Evolutionary conservation across 1,140 invertebrate species (phyloP), one percentile per base, ranked within the genome.

Genomic region (Radopholus similis): DNA sequence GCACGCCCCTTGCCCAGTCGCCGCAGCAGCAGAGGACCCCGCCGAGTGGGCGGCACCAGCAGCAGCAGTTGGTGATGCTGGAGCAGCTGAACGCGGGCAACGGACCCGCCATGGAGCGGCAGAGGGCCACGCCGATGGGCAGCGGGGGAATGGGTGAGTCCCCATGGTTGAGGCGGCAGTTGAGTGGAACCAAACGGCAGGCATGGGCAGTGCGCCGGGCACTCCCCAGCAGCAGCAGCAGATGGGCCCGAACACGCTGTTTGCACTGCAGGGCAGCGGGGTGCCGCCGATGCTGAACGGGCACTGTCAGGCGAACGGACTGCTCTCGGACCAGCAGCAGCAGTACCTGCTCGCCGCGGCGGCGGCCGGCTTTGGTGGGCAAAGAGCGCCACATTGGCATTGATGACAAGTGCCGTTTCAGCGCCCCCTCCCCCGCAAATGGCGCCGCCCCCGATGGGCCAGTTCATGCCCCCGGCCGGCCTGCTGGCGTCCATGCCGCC

Each of bases 91-190:
- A 26, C 47, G 18, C 23, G 18, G 23, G 23, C n/a, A 18, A 26
- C 3, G n/a, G n/a, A n/a, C n/a, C n/a, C n/a, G n/a, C n/a, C n/a
- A n/a, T n/a, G n/a, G n/a, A n/a, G n/a, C n/a, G n/a, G n/a, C n/a
- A n/a, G n/a, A n/a, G n/a, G n/a, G n/a, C n/a, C n/a, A 51, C 47
- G 47, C 47, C 47, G 47, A 26, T 51, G 47, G 47, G 47, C 47
- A 15, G 47, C 30, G 47, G n/a, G 23, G 47, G 21, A 8, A 28
- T 21, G 13, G 47, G 44, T 2, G 23, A 47, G 23, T 47, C n/a
- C 4, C 42, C n/a, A 47, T 47, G n/a, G 6, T 51, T 47, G 1
- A n/a, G n/a, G 15, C 5, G 44, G 26, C 6, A 47, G n/a, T n/a
- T n/a, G n/a, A n/a, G n/a, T n/a, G n/a, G n/a, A n/a, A n/a, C n/a